Evolutionary conservation across 2,797 vertebrate genomes (phyloP), one percentile per base, ranked within the genome.

Genomic region (Myotis myotis): DNA sequence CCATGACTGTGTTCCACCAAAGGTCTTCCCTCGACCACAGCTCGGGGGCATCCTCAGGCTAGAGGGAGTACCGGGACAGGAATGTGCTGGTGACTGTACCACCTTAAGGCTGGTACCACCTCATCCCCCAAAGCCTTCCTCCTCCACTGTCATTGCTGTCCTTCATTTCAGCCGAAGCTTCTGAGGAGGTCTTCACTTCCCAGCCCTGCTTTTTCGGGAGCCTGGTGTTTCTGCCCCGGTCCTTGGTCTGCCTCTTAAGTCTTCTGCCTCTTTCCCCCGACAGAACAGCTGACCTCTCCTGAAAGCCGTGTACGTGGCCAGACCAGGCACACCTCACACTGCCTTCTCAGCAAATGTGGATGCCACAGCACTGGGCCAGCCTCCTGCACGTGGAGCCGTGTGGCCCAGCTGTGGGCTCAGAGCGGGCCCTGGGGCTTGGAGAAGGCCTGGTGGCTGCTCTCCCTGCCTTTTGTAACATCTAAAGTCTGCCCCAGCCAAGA

Each of bases 401-500:
- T 23, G 44, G 82, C 68, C 2, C 15, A 74, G 81, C 44, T 68
- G 30, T 12, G 47, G 9, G 51, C 68, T 44, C 49, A 5, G 25
- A 94, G 93, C 36, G 22, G 92, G 84, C 78, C 49, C 82, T 25
- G 33, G 41, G 62, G 33, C 92, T 90, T 53, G 47, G 44, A 87
- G 85, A 38, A 94, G 82, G 89, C 82, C 84, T 22, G 20, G 62
- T 74, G 89, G 87, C 93, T 90, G 41, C 57, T 64, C 86, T 82
- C 81, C 33, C 92, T 91, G 93, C 66, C 76, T 96, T 91, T 82
- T 86, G 79, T 94, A 94, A 92, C 95, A 92, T 96, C 80, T 95
- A 60, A 95, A 95, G 80, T 88, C 84, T 57, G 60, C 84, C 83
- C 62, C 94, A 87, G 95, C 97, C 95, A 96, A 94, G 96, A 88